A percentile compares a stretch with the other conserved stretches of the same genome.
Evolutionary conservation across 2,888 invertebrate genomes (phyloP).

Genomic region (Baccha elongata): DNA sequence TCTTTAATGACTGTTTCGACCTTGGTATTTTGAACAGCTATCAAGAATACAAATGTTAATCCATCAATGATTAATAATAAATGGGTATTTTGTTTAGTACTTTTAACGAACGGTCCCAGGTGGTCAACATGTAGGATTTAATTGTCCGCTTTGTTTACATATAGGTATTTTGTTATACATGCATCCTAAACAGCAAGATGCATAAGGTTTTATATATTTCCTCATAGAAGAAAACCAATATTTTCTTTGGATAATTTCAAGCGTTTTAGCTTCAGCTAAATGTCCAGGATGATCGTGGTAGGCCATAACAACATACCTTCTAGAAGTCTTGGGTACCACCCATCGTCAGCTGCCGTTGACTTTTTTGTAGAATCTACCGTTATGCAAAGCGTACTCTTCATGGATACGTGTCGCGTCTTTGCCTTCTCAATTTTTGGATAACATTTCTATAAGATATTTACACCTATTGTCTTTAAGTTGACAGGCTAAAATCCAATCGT

Average conservation of each 20-base stretch:
- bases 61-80: background rate
- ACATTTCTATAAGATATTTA: too few relatives aligned
- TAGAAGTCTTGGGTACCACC: too few relatives aligned
- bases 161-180: background rate
- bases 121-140: background rate
- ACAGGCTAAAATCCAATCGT: slow-evolving; percentile 3
- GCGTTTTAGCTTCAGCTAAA: background rate
- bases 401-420: too few relatives aligned
- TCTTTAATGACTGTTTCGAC: background rate
- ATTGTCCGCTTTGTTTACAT: background rate
- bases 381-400: too few relatives aligned
- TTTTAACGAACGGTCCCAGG: background rate
- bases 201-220: background rate
- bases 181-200: background rate
- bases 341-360: too few relatives aligned
- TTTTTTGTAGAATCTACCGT: too few relatives aligned
- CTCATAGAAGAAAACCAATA: background rate
- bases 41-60: background rate
- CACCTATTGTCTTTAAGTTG: too few relatives aligned
- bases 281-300: slow-evolving; percentile 2
- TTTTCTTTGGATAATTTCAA: background rate
- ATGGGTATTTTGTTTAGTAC: background rate
- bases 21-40: background rate
- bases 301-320: background rate
- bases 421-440: too few relatives aligned